Evolutionary conservation across 1,140 invertebrate species (phyloP).

Genomic region (Tetragonula clypearis): DNA sequence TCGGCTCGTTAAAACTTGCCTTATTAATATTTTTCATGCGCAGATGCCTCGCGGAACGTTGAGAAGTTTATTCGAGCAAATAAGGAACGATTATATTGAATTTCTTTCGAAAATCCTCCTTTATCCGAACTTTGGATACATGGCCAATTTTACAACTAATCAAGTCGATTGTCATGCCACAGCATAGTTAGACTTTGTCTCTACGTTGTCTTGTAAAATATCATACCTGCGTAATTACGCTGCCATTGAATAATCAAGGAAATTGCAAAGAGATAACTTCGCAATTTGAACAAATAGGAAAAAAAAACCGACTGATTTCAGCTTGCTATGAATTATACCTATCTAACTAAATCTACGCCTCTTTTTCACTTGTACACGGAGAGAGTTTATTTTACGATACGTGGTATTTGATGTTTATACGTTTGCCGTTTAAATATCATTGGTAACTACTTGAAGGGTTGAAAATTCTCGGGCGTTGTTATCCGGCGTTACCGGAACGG

Average conservation of each 20-base stretch:
- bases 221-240: not conserved
- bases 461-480: not conserved
- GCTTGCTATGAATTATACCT: not conserved
- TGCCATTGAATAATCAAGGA: not conserved
- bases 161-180: not conserved
- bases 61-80: constrained; percentile 75
- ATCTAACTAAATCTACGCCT: not conserved
- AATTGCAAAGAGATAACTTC: not conserved
- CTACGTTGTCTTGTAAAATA: not conserved
- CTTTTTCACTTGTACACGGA: too few species aligned
- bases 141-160: constrained; percentile 51
- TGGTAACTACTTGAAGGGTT: not conserved
- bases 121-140: constrained; percentile 31
- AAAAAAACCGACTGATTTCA: not conserved
- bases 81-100: constrained; percentile 54
- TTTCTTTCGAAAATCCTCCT: constrained; percentile 10
- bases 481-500: not conserved
- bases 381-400: not conserved
- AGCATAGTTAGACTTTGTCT: not conserved
- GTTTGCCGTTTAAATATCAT: not conserved
- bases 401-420: not conserved
- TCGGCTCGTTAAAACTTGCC: constrained; percentile 78
- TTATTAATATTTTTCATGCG: constrained; percentile 80
- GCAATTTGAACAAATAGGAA: not conserved
- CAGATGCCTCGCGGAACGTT: constrained; percentile 75